These are phyloP conservation scores for Chaetodon trifasciatus DNA, from an alignment of 2,797 vertebrate genomes.

Conservation along the genomic window DNA sequence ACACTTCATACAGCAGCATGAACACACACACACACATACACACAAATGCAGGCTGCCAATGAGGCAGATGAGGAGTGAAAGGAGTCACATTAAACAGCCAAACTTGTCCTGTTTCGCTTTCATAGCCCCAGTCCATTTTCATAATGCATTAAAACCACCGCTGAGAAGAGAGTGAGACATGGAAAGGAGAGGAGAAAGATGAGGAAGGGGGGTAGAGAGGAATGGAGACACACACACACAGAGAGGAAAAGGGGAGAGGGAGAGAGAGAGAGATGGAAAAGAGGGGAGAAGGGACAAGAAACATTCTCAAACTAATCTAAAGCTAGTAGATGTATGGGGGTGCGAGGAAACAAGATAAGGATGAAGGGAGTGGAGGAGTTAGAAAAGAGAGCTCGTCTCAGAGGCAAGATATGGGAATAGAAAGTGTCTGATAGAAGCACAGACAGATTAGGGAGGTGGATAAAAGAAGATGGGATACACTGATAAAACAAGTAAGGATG, in stretches of 20 bases:
- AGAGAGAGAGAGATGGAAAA: conserved; percentile 44
- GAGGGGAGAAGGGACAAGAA: conserved; percentile 56
- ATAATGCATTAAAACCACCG: conserved; percentile 84
- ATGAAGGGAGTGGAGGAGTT: conserved; percentile 70
- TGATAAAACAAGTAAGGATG: conserved; percentile 75
- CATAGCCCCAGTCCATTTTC: conserved; percentile 85
- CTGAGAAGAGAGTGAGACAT: conserved; percentile 74
- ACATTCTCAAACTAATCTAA: conserved; percentile 78
- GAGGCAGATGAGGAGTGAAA: conserved; percentile 82
- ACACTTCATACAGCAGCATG: conserved; percentile 39
- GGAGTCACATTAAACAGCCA: conserved; percentile 82
- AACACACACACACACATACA: conserved; percentile 16
- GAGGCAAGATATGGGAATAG: conserved; percentile 75
- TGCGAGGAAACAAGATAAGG: conserved; percentile 77
- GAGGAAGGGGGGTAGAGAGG: conserved; percentile 41
- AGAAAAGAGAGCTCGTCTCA: conserved; percentile 70
- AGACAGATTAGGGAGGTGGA: conserved; percentile 78
- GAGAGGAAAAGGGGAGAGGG: conserved; percentile 20
- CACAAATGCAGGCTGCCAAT: conserved; percentile 65
- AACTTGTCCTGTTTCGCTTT: conserved; percentile 83
- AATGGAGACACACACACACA: conserved; percentile 39
- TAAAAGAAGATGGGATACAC: conserved; percentile 75
- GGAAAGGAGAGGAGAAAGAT: conserved; percentile 51
- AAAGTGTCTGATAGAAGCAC: conserved; percentile 74
- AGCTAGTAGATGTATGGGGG: conserved; percentile 71